phyloP scores from a whole-genome alignment of 1,140 invertebrate genomes.

The Schlechtendalia chinensis region DNA sequence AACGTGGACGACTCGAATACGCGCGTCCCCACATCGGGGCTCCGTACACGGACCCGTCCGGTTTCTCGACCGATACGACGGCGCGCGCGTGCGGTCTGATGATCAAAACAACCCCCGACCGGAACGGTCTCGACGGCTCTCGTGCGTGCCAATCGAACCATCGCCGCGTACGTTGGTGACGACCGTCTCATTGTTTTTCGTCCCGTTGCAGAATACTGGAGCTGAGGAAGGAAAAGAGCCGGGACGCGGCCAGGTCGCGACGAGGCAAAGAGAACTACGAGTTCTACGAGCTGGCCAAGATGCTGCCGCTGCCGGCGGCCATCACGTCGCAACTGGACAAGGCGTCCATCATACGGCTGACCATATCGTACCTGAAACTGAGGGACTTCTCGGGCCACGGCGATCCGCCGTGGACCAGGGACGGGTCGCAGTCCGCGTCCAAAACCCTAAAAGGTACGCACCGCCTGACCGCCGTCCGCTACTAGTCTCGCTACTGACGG shows the following conservation, averaged over 20 bases:
- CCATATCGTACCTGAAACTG: slow-evolving; percentile 95
- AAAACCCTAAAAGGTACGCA: slow-evolving; percentile 80
- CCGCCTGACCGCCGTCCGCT: too few species aligned
- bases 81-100: background rate
- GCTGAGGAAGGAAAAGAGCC: slow-evolving; percentile 92
- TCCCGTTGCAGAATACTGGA: slow-evolving; percentile 94
- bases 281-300: slow-evolving; percentile 97
- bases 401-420: slow-evolving; percentile 89
- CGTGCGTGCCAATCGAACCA: slow-evolving; percentile 5
- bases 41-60: slow-evolving; percentile 34
- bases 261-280: slow-evolving; percentile 97
- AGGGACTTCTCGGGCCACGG: slow-evolving; percentile 92
- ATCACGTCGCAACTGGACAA: slow-evolving; percentile 98
- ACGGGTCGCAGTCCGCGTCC: slow-evolving; percentile 66
- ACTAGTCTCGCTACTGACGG: too few species aligned
- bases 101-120: slow-evolving; percentile 28
- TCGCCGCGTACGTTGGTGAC: too few species aligned
- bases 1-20: slow-evolving; percentile 24
- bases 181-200: slow-evolving; percentile 53
- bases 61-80: slow-evolving; percentile 27
- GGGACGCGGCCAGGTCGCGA: slow-evolving; percentile 90
- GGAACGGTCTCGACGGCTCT: background rate
- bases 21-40: background rate
- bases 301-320: slow-evolving; percentile 91
- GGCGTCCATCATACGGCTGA: slow-evolving; percentile 96